Evolutionary conservation across 2,797 vertebrate species (phyloP).

Genomic region (Zenarchopterus dispar): DNA sequence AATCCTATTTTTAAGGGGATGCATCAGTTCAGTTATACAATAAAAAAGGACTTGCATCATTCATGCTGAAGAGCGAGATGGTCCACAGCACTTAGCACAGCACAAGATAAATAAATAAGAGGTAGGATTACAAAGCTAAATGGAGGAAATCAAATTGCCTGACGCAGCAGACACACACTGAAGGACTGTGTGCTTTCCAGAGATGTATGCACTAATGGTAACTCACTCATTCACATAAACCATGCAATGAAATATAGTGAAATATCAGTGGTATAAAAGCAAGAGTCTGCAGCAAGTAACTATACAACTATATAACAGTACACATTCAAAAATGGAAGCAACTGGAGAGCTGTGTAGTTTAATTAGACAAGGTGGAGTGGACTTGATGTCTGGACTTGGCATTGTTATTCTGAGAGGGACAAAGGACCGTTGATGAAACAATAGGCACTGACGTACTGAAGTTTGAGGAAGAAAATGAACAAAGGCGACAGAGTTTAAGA

Average conservation of each 20-base stretch:
- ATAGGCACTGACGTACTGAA: conserved; percentile 6
- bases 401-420: conserved; percentile 18
- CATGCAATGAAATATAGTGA: background rate
- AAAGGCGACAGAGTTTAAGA: background rate
- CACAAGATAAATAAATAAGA: conserved; percentile 76
- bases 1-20: conserved; percentile 18
- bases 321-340: conserved; percentile 1
- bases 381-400: conserved; percentile 48
- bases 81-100: conserved; percentile 66
- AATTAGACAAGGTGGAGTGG: conserved; percentile 38
- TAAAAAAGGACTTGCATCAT: conserved; percentile 53
- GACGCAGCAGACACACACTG: conserved; percentile 63
- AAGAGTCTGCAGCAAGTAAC: background rate
- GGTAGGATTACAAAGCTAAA: conserved; percentile 76
- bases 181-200: conserved; percentile 50
- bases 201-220: conserved; percentile 26
- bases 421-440: conserved; percentile 6
- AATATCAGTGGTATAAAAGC: conserved; percentile 6
- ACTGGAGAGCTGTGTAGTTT: conserved; percentile 1
- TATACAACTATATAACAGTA: conserved; percentile 3
- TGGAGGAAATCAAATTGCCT: conserved; percentile 79
- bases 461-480: conserved; percentile 7
- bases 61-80: conserved; percentile 39
- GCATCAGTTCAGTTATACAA: conserved; percentile 21
- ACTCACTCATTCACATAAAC: conserved; percentile 25